A percentile compares a stretch with the other conserved stretches of the same genome.
phyloP scores from a whole-genome alignment of 2,113 vertebrate genomes.

The Ageneiosus marmoratus region DNA sequence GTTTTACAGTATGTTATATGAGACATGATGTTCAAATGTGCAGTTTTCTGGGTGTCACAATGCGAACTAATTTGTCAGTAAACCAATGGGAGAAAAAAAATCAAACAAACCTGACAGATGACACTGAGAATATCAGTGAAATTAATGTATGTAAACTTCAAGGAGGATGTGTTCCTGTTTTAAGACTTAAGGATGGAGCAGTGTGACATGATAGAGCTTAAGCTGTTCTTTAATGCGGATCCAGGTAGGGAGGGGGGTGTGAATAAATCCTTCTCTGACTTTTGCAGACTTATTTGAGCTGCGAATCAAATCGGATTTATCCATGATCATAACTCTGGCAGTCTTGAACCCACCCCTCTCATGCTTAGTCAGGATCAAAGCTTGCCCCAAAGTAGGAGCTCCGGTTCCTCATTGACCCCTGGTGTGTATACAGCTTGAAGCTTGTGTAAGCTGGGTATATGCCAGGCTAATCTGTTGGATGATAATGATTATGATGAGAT shows the following conservation, averaged over 20 bases:
- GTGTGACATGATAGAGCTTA: conserved; percentile 24
- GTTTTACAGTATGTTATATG: no score
- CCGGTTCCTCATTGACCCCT: conserved; percentile 29
- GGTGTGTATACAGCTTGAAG: conserved; percentile 22
- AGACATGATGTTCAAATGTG: not conserved
- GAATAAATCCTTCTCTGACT: conserved; percentile 28
- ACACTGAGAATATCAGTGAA: not conserved
- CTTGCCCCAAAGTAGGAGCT: conserved; percentile 14
- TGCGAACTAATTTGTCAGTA: not conserved
- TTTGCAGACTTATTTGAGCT: conserved; percentile 40
- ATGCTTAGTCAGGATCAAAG: conserved; percentile 49
- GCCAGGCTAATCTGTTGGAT: conserved; percentile 35
- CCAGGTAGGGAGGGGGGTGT: conserved; percentile 2
- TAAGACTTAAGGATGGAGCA: conserved; percentile 17
- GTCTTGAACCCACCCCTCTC: conserved; percentile 19
- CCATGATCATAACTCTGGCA: conserved; percentile 41
- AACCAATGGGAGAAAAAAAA: not conserved
- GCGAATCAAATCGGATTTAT: conserved; percentile 43
- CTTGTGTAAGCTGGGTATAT: conserved; percentile 31
- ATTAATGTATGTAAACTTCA: not conserved
- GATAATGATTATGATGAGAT: conserved; percentile 35
- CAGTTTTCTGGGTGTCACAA: not conserved
- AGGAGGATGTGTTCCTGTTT: not conserved
- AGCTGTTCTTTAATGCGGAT: not conserved
- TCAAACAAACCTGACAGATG: not conserved